Base-by-base conservation (phyloP, 2,888 invertebrate species). In the Machimus rusticus region DNA sequence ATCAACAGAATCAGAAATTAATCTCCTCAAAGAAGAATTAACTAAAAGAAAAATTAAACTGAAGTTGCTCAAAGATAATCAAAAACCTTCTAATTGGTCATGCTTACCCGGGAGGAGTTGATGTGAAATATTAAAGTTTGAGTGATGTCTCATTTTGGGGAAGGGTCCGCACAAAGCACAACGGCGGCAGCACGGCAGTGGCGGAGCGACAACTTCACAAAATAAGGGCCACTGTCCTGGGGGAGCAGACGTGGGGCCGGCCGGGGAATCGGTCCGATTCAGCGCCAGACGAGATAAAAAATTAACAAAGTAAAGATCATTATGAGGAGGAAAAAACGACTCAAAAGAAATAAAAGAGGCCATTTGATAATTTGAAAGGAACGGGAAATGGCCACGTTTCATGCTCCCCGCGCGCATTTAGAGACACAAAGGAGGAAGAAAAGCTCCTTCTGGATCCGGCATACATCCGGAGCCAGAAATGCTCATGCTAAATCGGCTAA, bases 251-350 rank as follows among this genome's bases (percentile, higher is more conserved):
- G 39, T 5, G 37, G 39, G 76, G 37, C 14, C 12, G 5, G 14
- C 16, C 16, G 39, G 16, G 34, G 39, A 34, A 37, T 76, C 34
- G 19, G 37, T 6, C 37, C 34, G 39, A 76, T 76, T 76, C 76
- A 76, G 76, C 19, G 37, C 12, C 39, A 39, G 19, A 66, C 46
- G 51, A 23, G 84, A 84, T 81, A 66, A 84, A 84, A 84, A 84
- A 84, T 74, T 84, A 84, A 84, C 84, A 84, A 84, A 84, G 74
- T 84, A 43, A 43, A 84, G 84, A 57, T 84, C 84, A 84, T 84
- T 84, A 84, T 74, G 57, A 84, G 74, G 74, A 57, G 28, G 81
- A 37, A 74, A 84, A 74, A 74, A 74, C 19, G 66, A 46, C 84
- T 84, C 84, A 66, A 81, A 84, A 84, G 84, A 74, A 84, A 66